These are phyloP conservation scores for Cheumatopsyche charites DNA, from an alignment of 1,140 invertebrate species.

Conservation along the genomic window DNA sequence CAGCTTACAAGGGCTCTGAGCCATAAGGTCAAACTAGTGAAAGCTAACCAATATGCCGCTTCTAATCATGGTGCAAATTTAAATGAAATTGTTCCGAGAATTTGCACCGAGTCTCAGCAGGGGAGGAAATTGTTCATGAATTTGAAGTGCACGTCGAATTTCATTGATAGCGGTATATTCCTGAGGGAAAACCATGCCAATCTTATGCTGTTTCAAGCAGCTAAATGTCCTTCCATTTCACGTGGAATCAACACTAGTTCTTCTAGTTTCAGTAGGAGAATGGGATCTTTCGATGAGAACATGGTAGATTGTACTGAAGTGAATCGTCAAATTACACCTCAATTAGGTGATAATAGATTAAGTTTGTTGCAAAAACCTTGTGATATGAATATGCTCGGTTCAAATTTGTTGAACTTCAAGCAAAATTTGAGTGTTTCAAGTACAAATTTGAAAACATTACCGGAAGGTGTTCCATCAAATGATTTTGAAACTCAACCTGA, in stretches of 20 bases:
- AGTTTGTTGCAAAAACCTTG: conserved; percentile 35
- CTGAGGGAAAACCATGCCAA: conserved; percentile 59
- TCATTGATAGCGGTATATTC: conserved; percentile 58
- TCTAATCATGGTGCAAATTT: conserved; percentile 48
- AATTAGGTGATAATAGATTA: conserved; percentile 35
- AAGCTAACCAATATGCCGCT: conserved; percentile 49
- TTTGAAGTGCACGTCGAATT: conserved; percentile 50
- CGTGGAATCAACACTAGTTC: conserved; percentile 43
- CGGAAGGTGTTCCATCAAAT: conserved; percentile 69
- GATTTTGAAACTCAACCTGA: conserved; percentile 62
- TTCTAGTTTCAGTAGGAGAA: conserved; percentile 50
- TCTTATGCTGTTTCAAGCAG: conserved; percentile 57
- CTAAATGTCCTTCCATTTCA: conserved; percentile 52
- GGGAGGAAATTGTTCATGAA: conserved; percentile 56
- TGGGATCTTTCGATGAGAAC: conserved; percentile 61
- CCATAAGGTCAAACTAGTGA: conserved; percentile 52
- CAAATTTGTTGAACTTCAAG: conserved; percentile 60
- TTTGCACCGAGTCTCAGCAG: conserved; percentile 52
- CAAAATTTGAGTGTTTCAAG: conserved; percentile 64
- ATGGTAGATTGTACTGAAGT: conserved; percentile 51
- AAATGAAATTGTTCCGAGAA: conserved; percentile 48
- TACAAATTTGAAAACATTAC: conserved; percentile 69
- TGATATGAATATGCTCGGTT: conserved; percentile 51
- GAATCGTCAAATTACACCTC: neutral
- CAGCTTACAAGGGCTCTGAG: conserved; percentile 57